phyloP scores from a whole-genome alignment of 2,797 vertebrate genomes.

The Danio choprae region DNA sequence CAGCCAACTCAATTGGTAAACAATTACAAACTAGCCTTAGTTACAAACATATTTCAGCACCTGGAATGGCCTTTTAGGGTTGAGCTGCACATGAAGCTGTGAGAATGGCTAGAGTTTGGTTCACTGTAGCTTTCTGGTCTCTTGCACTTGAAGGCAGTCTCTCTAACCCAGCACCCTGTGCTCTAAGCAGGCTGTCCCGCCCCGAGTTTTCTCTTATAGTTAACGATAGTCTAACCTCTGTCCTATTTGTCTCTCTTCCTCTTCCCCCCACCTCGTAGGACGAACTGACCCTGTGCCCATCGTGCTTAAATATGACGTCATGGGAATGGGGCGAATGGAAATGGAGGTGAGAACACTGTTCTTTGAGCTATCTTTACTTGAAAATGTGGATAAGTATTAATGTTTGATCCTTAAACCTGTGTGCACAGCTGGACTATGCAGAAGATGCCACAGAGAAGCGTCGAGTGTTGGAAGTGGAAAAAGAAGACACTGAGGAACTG shows the following conservation, averaged over 20 bases:
- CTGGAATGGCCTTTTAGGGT: constrained; percentile 13
- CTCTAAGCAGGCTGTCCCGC: constrained; percentile 82
- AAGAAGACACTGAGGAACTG: constrained; percentile 97
- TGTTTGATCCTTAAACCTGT: neutral
- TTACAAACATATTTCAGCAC: constrained; percentile 38
- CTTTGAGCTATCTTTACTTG: neutral
- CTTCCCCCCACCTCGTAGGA: constrained; percentile 78
- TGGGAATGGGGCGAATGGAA: constrained; percentile 99
- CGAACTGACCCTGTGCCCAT: constrained; percentile 98
- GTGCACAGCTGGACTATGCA: constrained; percentile 90
- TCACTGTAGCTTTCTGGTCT: constrained; percentile 99
- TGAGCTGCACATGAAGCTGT: constrained; percentile 85
- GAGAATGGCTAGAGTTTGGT: constrained; percentile 99
- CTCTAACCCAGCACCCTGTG: constrained; percentile 99
- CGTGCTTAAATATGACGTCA: constrained; percentile 98
- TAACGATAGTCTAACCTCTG: constrained; percentile 66
- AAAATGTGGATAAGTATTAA: neutral
- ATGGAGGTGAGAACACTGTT: constrained; percentile 88
- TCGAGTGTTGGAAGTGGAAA: constrained; percentile 95
- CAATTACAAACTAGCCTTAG: neutral
- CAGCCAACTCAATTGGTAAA: neutral
- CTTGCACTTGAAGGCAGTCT: constrained; percentile 99
- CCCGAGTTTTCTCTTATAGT: constrained; percentile 64
- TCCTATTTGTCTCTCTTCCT: constrained; percentile 70
- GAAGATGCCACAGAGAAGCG: constrained; percentile 98